Percentiles rank a stretch among this genome's conserved stretches.
These are phyloP conservation scores for Drosophila sordidapex DNA, from an alignment of 2,888 invertebrate genomes.

Conservation along the genomic window DNA sequence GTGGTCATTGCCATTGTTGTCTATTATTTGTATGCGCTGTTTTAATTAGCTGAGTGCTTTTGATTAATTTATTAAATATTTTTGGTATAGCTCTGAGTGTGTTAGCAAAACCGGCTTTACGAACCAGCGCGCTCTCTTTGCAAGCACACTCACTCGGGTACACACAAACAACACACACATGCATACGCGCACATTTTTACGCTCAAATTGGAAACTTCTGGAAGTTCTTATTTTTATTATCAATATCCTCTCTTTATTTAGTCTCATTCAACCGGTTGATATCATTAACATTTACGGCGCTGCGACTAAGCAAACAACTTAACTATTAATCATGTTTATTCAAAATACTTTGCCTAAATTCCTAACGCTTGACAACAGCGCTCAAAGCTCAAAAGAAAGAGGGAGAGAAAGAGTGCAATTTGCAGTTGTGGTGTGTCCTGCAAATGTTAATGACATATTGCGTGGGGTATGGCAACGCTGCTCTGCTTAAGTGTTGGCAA, in stretches of 20 bases:
- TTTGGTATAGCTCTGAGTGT: constrained; percentile 46
- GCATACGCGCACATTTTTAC: constrained; percentile 15
- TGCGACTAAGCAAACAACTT: constrained; percentile 33
- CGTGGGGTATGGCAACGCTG: constrained; percentile 41
- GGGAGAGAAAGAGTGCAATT: background rate
- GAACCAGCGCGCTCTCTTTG: constrained; percentile 15
- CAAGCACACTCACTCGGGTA: constrained; percentile 11
- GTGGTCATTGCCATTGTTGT: constrained; percentile 25
- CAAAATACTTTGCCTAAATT: constrained; percentile 24
- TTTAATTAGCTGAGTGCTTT: constrained; percentile 45
- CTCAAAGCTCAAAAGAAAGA: background rate
- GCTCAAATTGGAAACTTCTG: constrained; percentile 68
- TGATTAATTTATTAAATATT: constrained; percentile 52
- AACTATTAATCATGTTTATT: constrained; percentile 47
- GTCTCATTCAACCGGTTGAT: constrained; percentile 9
- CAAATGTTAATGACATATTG: constrained; percentile 45
- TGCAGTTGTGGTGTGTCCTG: constrained; percentile 34
- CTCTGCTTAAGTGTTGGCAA: constrained; percentile 52
- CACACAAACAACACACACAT: constrained; percentile 12
- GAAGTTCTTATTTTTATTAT: constrained; percentile 42
- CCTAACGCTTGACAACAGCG: constrained; percentile 25
- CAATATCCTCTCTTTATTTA: constrained; percentile 16
- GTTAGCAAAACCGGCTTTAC: constrained; percentile 63
- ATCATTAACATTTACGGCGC: constrained; percentile 47
- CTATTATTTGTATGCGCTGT: constrained; percentile 24